A percentile compares a stretch with the other conserved stretches of the same genome.
phyloP scores from a whole-genome alignment of 2,797 vertebrate species.

The Falco cherrug region DNA sequence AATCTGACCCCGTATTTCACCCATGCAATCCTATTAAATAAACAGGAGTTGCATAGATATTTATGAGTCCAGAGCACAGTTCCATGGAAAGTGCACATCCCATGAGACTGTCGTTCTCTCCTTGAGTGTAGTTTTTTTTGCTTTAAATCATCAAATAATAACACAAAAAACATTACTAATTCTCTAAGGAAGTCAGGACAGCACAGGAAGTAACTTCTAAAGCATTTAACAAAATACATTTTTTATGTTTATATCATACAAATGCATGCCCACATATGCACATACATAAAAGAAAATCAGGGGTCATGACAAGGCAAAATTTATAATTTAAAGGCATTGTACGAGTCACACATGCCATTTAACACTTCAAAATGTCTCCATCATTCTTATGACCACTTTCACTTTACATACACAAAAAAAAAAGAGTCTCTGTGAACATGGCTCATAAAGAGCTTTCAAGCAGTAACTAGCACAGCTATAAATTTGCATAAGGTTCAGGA shows the following conservation, averaged over 20 bases:
- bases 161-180: conserved; percentile 17
- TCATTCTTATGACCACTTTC: conserved; percentile 3
- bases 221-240: conserved; percentile 8
- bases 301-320: background rate
- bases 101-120: background rate
- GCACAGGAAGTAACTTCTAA: conserved; percentile 2
- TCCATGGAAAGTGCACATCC: background rate
- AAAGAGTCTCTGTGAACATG: background rate
- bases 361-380: conserved; percentile 4
- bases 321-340: conserved; percentile 18
- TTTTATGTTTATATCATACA: background rate
- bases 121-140: conserved; percentile 10
- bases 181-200: background rate
- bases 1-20: background rate
- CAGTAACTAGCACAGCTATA: conserved; percentile 62
- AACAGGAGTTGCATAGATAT: background rate
- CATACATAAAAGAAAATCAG: background rate
- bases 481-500: conserved; percentile 61
- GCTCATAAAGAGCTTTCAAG: conserved; percentile 58
- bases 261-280: background rate
- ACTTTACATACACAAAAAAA: background rate
- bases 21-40: conserved; percentile 14
- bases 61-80: background rate
- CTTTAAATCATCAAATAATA: conserved; percentile 42
- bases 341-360: background rate